These are phyloP conservation scores for Gymnodraco acuticeps DNA, from an alignment of 2,797 vertebrate genomes.

Conservation along the genomic window DNA sequence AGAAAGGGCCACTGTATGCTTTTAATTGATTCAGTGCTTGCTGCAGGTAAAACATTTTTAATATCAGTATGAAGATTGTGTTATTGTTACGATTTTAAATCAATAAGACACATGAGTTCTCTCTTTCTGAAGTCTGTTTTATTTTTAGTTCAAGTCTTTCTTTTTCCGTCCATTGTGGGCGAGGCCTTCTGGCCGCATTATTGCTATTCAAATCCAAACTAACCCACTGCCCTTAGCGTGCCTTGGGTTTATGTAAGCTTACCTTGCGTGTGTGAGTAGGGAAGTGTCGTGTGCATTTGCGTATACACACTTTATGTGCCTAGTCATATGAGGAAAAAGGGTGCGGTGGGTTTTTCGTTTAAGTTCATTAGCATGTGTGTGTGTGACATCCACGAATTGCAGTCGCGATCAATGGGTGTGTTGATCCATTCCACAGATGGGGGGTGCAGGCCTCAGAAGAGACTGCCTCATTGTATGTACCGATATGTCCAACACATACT, in stretches of 20 bases:
- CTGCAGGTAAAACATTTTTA: neutral
- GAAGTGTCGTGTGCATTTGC: constrained; percentile 25
- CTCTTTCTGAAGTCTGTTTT: neutral
- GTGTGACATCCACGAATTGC: constrained; percentile 41
- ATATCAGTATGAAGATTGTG: neutral
- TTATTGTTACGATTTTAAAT: constrained; percentile 1
- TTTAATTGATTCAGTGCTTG: neutral
- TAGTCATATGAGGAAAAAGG: constrained; percentile 20
- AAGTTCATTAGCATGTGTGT: constrained; percentile 43
- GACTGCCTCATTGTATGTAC: constrained; percentile 48
- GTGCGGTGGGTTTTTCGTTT: constrained; percentile 23
- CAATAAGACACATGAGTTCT: constrained; percentile 5
- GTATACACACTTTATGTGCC: constrained; percentile 25
- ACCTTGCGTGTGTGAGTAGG: constrained; percentile 3
- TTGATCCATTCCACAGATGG: constrained; percentile 51
- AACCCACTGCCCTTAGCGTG: constrained; percentile 13
- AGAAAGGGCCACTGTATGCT: no score
- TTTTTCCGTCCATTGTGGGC: neutral
- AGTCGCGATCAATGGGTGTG: constrained; percentile 43
- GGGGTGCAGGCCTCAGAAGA: constrained; percentile 33
- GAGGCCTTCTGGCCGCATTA: constrained; percentile 28
- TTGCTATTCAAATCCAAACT: constrained; percentile 57
- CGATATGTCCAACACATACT: constrained; percentile 35
- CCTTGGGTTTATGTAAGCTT: constrained; percentile 18
- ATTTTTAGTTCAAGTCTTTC: neutral